Evolutionary conservation across 1,140 invertebrate species (phyloP), one percentile per base, ranked within the genome.

Genomic region (Reticulitermes speratus): DNA sequence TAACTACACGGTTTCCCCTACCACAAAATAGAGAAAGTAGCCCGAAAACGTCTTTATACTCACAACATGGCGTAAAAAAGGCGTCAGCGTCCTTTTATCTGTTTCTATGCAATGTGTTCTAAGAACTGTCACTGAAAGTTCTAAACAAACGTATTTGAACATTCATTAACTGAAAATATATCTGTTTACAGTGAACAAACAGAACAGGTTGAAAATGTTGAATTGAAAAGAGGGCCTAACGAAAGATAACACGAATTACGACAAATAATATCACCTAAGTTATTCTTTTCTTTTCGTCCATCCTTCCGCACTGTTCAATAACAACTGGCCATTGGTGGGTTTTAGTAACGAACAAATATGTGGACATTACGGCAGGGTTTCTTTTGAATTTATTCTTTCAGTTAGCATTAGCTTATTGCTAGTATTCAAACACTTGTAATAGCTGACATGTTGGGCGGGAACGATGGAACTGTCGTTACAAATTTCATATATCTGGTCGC

Each of bases 131-230:
- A 30, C 65, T 8, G 7, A 30, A 38, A 30, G 25, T n/a, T 75
- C 25, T n/a, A 75, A 75, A 30, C 65, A 75, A n/a, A 75, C n/a
- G n/a, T 75, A 75, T 75, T 75, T 75, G 25, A 75, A 75, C 65
- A 75, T 30, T 75, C 65, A 30, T 30, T 25, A 30, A 25, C n/a
- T 75, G 65, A 75, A 75, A 75, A 75, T n/a, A 14, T 75, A 75
- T 75, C 65, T 75, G 65, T 75, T 75, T 75, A 75, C n/a, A 30
- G n/a, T 75, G 5, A 75, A 75, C 65, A 75, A 75, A 75, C n/a
- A 75, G 65, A 30, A 75, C 25, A 75, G 2, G 25, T 30, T 25
- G 11, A 75, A 30, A 75, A n/a, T 30, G n/a, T 75, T 12, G 65
- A 30, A 11, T 25, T 75, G n/a, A 75, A 75, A n/a, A 14, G 25